A percentile compares a stretch with the other conserved stretches of the same genome.
These are phyloP conservation scores for Vandiemenella viatica DNA, from an alignment of 2,888 invertebrate species.

Conservation along the genomic window DNA sequence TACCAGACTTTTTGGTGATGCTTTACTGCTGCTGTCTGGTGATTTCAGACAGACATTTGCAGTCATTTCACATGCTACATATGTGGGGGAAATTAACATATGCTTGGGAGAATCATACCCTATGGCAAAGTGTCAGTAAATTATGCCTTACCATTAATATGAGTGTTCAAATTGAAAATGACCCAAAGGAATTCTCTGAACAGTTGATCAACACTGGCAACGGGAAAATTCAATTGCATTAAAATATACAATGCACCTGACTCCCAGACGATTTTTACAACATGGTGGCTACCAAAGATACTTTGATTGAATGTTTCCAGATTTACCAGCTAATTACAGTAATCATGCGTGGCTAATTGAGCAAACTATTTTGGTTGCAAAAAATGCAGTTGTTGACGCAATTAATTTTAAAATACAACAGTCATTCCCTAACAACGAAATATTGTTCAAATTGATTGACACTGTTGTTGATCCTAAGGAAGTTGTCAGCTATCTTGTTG, in stretches of 20 bases:
- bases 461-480: too few relatives aligned
- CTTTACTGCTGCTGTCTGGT: neutral
- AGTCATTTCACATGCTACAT: neutral
- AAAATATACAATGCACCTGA: constrained; percentile 17
- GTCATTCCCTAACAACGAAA: too few relatives aligned
- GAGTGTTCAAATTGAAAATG: constrained; percentile 20
- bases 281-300: constrained; percentile 14
- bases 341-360: too few relatives aligned
- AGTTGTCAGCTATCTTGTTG: too few relatives aligned
- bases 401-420: too few relatives aligned
- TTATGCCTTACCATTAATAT: constrained; percentile 20
- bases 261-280: constrained; percentile 20
- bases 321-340: constrained; percentile 19
- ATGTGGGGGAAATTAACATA: neutral
- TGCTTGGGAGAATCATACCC: constrained; percentile 11
- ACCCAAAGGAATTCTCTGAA: constrained; percentile 20
- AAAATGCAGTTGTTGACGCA: too few relatives aligned
- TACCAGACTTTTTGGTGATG: constrained; percentile 1
- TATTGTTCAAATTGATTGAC: too few relatives aligned
- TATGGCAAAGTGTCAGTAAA: constrained; percentile 17
- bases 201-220: constrained; percentile 20
- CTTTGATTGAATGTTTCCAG: constrained; percentile 19
- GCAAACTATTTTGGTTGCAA: too few relatives aligned
- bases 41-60: constrained; percentile 5
- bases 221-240: constrained; percentile 17